Evolutionary conservation across 2,113 vertebrate genomes (phyloP), one percentile per base, ranked within the genome.

Genomic region (Aspiorhynchus laticeps): DNA sequence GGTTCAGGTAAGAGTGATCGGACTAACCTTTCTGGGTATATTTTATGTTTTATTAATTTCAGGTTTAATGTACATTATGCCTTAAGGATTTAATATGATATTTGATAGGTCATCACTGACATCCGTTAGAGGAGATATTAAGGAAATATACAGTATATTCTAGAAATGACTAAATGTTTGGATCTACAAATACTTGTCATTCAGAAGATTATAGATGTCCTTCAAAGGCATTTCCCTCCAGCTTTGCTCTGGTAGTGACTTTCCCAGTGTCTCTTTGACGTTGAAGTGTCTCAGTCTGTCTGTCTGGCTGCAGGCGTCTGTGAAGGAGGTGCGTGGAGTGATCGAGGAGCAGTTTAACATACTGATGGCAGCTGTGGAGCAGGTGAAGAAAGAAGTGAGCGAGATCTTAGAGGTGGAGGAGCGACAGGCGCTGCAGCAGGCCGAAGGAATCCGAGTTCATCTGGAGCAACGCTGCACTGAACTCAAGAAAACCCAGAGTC

Each of bases 351-450:
- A 96, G 92, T 97, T 97, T 14, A 90, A 91, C 48, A 89, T 91
- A 12, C 95, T 97, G 85, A 91, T 94, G 7, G 92, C 87, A 0
- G 93, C 92, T 0, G 87, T 96, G 90, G 94, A 95, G 90, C 90
- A 90, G 87, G 95, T 94, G 8, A 93, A 95, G 86, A 73, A 76
- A 0, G 95, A 95, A 4, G 94, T 95, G 89, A 90, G 89, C 7
- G 93, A 95, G 80, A 93, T 96, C 81, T 48, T 96, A 90, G 96
- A 97, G 90, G 93, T 84, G 0, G 96, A 97, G 86, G 94, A 96
- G 82, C 93, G 90, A 2, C 87, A 94, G 51, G 95, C 96, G 0
- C 74, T 97, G 80, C 93, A 74, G 65, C 96, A 96, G 91, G 95
- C 95, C 0, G 90, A 95, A 9, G 92, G 96, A 43, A 96, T 96